Percentiles rank a stretch among this genome's conserved stretches.
These are phyloP conservation scores for Synergus itoensis DNA, from an alignment of 2,888 invertebrate species.

Conservation along the genomic window DNA sequence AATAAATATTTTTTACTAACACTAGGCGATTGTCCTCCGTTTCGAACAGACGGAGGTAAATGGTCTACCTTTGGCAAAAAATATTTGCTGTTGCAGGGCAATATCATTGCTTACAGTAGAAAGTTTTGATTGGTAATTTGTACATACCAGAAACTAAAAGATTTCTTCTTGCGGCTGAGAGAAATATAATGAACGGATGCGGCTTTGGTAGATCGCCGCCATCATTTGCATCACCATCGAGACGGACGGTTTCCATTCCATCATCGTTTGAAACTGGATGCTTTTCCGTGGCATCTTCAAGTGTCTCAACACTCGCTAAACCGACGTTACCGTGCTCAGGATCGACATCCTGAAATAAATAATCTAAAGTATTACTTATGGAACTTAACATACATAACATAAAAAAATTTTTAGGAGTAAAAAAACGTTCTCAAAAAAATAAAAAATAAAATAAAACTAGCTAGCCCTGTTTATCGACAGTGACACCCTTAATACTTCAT, in stretches of 20 bases:
- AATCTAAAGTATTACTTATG: slow-evolving; percentile 1
- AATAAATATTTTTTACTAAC: too few species aligned
- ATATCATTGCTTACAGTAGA: background rate
- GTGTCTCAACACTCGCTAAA: slow-evolving; percentile 89
- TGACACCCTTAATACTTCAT: too few species aligned
- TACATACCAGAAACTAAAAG: slow-evolving; percentile 83
- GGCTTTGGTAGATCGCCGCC: slow-evolving; percentile 72
- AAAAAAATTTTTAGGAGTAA: too few species aligned
- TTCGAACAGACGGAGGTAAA: too few species aligned
- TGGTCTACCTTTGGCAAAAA: too few species aligned
- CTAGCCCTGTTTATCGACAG: too few species aligned
- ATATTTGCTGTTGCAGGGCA: background rate
- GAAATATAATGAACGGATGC: slow-evolving; percentile 65
- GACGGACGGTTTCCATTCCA: slow-evolving; percentile 86
- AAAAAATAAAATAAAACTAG: too few species aligned
- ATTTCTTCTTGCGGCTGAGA: slow-evolving; percentile 77
- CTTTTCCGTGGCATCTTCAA: slow-evolving; percentile 87
- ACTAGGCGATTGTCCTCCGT: too few species aligned
- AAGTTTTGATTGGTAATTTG: background rate
- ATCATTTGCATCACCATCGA: slow-evolving; percentile 79
- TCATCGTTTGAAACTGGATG: slow-evolving; percentile 81
- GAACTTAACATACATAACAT: background rate
- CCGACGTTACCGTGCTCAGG: slow-evolving; percentile 82
- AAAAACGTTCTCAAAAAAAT: too few species aligned
- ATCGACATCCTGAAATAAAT: slow-evolving; percentile 72